These are phyloP conservation scores for Lynx canadensis DNA, from an alignment of 2,113 vertebrate species.

Conservation along the genomic window DNA sequence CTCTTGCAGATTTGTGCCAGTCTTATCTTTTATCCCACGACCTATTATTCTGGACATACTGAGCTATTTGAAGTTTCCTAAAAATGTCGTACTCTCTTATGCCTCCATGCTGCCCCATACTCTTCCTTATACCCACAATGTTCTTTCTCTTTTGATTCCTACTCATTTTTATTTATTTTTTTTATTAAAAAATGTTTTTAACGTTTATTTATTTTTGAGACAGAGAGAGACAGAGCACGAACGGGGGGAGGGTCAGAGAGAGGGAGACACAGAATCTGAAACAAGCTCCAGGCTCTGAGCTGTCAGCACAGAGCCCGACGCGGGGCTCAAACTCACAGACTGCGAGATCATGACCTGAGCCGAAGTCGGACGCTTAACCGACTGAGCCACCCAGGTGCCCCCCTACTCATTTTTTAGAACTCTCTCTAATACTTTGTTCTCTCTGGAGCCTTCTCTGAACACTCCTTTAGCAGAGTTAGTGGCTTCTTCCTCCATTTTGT, in stretches of 20 bases:
- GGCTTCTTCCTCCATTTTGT: background rate
- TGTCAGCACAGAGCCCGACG: too few relatives aligned
- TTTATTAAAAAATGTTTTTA: too few relatives aligned
- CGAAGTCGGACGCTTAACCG: too few relatives aligned
- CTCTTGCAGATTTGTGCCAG: background rate
- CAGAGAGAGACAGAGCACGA: too few relatives aligned
- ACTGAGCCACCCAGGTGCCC: too few relatives aligned
- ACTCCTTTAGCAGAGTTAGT: background rate
- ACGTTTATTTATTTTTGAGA: too few relatives aligned
- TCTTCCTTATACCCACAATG: background rate
- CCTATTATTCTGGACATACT: background rate
- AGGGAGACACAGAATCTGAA: too few relatives aligned
- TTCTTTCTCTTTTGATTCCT: slow-evolving; percentile 13
- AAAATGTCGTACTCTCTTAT: background rate
- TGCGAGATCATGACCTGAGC: too few relatives aligned
- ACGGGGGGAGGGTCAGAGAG: too few relatives aligned
- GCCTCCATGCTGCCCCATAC: background rate
- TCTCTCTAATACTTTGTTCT: background rate
- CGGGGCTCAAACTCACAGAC: too few relatives aligned
- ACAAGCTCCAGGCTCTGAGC: too few relatives aligned
- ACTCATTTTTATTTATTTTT: background rate
- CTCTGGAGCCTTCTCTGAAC: background rate
- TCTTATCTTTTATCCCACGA: background rate
- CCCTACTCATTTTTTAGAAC: background rate
- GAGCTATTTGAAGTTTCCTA: background rate